Evolutionary conservation across 2,888 invertebrate species (phyloP).

Genomic region (Apomyelois bistriatella): DNA sequence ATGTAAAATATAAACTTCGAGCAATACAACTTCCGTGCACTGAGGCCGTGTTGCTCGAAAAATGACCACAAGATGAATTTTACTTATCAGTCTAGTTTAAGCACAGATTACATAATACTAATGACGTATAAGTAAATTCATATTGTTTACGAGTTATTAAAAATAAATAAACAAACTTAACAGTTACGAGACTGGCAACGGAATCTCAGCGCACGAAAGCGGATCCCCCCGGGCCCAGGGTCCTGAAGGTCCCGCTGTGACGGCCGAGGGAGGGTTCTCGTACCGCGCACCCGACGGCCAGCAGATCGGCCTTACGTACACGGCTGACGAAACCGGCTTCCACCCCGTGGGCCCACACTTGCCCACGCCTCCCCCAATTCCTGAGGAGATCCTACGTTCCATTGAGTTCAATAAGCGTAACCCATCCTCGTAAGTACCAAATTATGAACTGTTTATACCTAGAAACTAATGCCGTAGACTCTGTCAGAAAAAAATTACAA

Average conservation of each 20-base stretch:
- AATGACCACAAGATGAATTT: no score
- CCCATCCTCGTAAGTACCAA: conserved; percentile 60
- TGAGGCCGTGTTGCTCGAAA: no score
- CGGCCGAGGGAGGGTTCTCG: conserved; percentile 83
- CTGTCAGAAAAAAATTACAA: no score
- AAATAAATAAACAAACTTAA: conserved; percentile 27
- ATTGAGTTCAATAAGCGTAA: conserved; percentile 72
- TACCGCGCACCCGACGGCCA: conserved; percentile 85
- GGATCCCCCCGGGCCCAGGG: conserved; percentile 79
- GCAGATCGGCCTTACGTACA: conserved; percentile 82
- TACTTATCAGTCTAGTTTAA: no score
- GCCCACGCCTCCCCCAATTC: conserved; percentile 79
- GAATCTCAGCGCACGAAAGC: conserved; percentile 81
- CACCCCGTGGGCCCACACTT: conserved; percentile 82
- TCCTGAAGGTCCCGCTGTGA: conserved; percentile 74
- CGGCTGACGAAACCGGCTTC: conserved; percentile 87
- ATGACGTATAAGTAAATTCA: no score
- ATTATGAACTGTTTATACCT: neutral
- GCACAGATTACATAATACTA: no score
- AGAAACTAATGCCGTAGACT: no score
- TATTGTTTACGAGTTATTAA: no score
- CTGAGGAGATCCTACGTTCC: conserved; percentile 74
- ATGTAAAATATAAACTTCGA: no score
- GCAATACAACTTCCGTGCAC: no score
- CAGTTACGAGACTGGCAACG: conserved; percentile 84